Evolutionary conservation across 1,140 invertebrate species (phyloP).

Genomic region (Hypsibius dujardini): DNA sequence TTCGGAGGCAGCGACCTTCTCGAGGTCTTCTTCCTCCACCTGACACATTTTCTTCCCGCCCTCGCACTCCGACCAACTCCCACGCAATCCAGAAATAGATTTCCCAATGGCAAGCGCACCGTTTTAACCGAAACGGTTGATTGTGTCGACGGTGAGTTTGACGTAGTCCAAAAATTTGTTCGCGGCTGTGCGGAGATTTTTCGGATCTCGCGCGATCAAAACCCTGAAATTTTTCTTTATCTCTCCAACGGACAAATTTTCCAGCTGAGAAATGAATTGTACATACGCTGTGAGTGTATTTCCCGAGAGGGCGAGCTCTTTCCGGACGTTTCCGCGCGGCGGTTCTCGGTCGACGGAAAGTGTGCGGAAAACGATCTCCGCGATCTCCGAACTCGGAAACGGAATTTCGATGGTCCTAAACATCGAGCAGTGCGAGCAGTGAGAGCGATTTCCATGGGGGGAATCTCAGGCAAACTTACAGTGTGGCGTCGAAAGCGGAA

Average conservation of each 20-base stretch:
- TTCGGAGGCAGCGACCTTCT: slow-evolving; percentile 1
- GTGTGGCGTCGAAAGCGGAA: no score
- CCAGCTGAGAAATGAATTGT: not conserved
- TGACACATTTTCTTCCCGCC: not conserved
- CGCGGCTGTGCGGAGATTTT: not conserved
- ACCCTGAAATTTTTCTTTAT: not conserved
- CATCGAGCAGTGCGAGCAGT: not conserved
- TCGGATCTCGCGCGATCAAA: not conserved
- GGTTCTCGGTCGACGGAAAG: slow-evolving; percentile 32
- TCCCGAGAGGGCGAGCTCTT: slow-evolving; percentile 24
- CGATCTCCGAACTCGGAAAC: slow-evolving; percentile 26
- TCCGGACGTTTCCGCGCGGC: slow-evolving; percentile 28
- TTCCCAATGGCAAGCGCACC: not conserved
- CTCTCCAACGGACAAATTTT: not conserved
- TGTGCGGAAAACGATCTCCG: slow-evolving; percentile 29
- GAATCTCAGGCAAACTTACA: no score
- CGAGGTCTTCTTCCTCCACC: slow-evolving; percentile 5
- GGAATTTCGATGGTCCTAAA: slow-evolving; percentile 28
- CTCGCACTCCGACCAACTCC: not conserved
- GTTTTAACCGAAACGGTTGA: not conserved
- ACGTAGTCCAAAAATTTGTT: slow-evolving; percentile 13
- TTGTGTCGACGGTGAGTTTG: slow-evolving; percentile 9
- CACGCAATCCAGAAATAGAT: not conserved
- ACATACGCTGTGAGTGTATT: slow-evolving; percentile 28
- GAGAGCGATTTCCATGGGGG: no score